Evolutionary conservation across 2,888 invertebrate species (phyloP), one percentile per base, ranked within the genome.

Genomic region (Pediacus dermestoides): DNA sequence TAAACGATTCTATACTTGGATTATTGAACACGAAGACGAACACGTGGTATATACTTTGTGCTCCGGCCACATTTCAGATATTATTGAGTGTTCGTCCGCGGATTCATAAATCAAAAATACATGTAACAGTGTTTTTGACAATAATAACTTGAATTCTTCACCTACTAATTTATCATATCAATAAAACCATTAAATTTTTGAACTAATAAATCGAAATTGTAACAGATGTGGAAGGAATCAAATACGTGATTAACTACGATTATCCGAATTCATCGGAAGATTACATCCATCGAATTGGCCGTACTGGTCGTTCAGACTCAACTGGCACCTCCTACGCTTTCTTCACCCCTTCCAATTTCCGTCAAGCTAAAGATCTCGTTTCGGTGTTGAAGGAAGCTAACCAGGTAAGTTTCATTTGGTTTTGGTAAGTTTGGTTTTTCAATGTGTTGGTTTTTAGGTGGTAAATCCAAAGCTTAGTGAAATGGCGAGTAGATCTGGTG

Each of bases 161-260:
- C 12, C 9, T 30, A n/a, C n/a, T n/a, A n/a, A n/a, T 18, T 18
- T 31, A 10, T 31, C 2, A 31, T 8, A 16, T 30, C 7, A 9
- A 12, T 31, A 18, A 16, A 12, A 3, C 18, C 31, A 31, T 16
- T 31, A 11, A 12, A 11, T 18, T 30, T 10, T 18, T n/a, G n/a
- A n/a, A 11, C 31, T 16, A 31, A 31, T n/a, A n/a, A n/a, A 35
- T 37, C 4, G 1, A n/a, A 25, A 16, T 38, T 42, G 39, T 31
- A 73, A 63, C 77, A 94, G 94, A 94, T 82, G 93, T 95, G 67
- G 91, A 92, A 70, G 93, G 93, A 68, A 92, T 95, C 61, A 92
- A 91, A 74, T 92, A 86, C 75, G 94, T 95, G 52, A 90, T 94
- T 70, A 95, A 95, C 76, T 94, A 86, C 76, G 94, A 95, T 74